Evolutionary conservation across 2,888 invertebrate species (phyloP), one percentile per base, ranked within the genome.

Genomic region (Schizaphis graminum): DNA sequence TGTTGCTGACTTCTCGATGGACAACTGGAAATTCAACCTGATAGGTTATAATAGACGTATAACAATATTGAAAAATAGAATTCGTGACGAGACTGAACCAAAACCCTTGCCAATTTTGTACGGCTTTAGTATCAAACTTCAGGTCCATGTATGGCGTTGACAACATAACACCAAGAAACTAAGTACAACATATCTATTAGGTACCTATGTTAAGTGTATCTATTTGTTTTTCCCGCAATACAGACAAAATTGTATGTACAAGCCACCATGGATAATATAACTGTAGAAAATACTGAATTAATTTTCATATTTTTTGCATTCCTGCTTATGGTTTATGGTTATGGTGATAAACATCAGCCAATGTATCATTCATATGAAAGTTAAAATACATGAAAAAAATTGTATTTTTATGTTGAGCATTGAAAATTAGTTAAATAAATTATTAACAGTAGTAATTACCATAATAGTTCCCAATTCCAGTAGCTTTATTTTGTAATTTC

Each of bases 41-140:
- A 13, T 93, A 89, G 4, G 89, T 93, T 49, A 93, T 93, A 35
- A 93, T 89, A 3, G 93, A 93, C 4, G 89, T 77, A 44, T 93
- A 93, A 84, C 93, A 93, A 44, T n/a, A 93, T 44, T 93, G 93
- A 44, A 93, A 93, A 49, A 93, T 93, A 49, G 93, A 93, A 53
- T 93, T 93, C 11, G 88, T 93, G 4, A 53, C n/a, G 2, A 93
- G 53, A 84, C 56, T 53, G 53, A 93, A 89, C 93, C 89, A 93
- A 77, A 93, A 93, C 24, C 93, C 93, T 89, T 93, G 93, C 84
- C 77, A 89, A 53, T 93, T 93, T 44, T 93, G 93, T 3, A 93
- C 93, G 24, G 89, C 93, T 89, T 77, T 93, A 13, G 89, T 84
- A 44, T 93, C 93, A n/a, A 93, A 93, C 77, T 77, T 44, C 24